Conservation (phyloP, 1,140 invertebrate species). For the Bombus terrestris region DNA sequence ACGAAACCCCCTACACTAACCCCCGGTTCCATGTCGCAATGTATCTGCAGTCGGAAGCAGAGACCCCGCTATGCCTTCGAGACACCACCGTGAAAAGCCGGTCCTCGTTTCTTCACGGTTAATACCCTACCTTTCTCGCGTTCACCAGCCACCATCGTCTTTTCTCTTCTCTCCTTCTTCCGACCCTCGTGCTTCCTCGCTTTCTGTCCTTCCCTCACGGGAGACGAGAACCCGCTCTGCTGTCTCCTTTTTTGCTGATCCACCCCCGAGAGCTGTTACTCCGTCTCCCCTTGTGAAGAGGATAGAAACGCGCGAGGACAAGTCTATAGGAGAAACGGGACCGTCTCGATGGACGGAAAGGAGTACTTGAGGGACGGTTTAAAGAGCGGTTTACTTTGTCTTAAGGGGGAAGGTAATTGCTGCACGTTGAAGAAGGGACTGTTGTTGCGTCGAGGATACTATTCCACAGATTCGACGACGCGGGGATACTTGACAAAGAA, state of each 20-base stretch:
- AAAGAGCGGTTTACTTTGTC: not conserved
- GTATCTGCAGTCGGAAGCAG: conserved; percentile 78
- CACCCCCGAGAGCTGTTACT: not conserved
- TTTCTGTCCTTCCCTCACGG: not conserved
- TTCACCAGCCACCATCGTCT: not conserved
- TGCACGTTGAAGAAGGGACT: not conserved
- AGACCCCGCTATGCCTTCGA: conserved; percentile 52
- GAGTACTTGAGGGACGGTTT: not conserved
- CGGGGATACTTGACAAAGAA: not conserved
- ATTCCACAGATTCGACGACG: not conserved
- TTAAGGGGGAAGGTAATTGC: not conserved
- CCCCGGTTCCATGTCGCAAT: conserved; percentile 79
- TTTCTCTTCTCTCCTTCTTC: not conserved
- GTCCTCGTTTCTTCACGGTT: conserved; percentile 9
- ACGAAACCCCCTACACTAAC: conserved; percentile 67
- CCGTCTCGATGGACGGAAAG: not conserved
- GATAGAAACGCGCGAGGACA: not conserved
- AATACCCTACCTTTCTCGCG: not conserved
- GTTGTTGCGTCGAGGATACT: not conserved
- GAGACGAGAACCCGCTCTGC: not conserved
- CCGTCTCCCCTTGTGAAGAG: not conserved
- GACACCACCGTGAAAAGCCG: conserved; percentile 42
- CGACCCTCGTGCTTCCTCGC: not conserved
- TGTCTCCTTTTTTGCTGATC: not conserved
- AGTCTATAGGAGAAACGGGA: not conserved